Evolutionary conservation across 2,888 invertebrate genomes (phyloP).

Genomic region (Campaea margaritaria): DNA sequence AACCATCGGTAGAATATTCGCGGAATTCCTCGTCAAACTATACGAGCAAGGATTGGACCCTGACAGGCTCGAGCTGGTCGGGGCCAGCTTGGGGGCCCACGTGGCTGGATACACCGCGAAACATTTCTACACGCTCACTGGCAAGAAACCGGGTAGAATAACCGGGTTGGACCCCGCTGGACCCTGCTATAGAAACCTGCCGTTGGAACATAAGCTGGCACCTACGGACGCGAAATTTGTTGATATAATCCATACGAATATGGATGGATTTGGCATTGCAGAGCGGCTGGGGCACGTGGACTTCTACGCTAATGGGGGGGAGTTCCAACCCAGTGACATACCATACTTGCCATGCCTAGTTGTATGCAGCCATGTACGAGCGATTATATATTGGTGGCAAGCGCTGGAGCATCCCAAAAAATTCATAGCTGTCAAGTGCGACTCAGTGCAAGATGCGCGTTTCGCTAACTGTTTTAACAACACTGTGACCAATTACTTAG

Average conservation of each 20-base stretch:
- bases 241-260: slow-evolving; percentile 75
- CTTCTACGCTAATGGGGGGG: slow-evolving; percentile 76
- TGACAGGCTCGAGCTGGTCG: slow-evolving; percentile 69
- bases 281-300: slow-evolving; percentile 73
- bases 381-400: slow-evolving; percentile 74
- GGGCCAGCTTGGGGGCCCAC: slow-evolving; percentile 73
- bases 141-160: slow-evolving; percentile 65
- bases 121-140: slow-evolving; percentile 65
- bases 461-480: slow-evolving; percentile 70
- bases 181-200: slow-evolving; percentile 69
- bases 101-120: slow-evolving; percentile 66
- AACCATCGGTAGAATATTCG: slow-evolving; percentile 67
- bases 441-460: slow-evolving; percentile 71
- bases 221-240: slow-evolving; percentile 63
- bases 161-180: slow-evolving; percentile 78
- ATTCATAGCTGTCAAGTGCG: slow-evolving; percentile 69
- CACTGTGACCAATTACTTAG: slow-evolving; percentile 64
- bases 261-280: slow-evolving; percentile 79
- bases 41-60: slow-evolving; percentile 60
- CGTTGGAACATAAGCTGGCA: slow-evolving; percentile 56
- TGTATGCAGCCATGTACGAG: slow-evolving; percentile 68
- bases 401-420: slow-evolving; percentile 74
- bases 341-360: slow-evolving; percentile 70
- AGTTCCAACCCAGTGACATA: slow-evolving; percentile 73
- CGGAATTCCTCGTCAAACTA: slow-evolving; percentile 68